Evolutionary conservation across 53 echinoderm and acorn worm species (phyloP), one percentile per base, ranked within the genome.

Genomic region (Apostichopus leukothele): DNA sequence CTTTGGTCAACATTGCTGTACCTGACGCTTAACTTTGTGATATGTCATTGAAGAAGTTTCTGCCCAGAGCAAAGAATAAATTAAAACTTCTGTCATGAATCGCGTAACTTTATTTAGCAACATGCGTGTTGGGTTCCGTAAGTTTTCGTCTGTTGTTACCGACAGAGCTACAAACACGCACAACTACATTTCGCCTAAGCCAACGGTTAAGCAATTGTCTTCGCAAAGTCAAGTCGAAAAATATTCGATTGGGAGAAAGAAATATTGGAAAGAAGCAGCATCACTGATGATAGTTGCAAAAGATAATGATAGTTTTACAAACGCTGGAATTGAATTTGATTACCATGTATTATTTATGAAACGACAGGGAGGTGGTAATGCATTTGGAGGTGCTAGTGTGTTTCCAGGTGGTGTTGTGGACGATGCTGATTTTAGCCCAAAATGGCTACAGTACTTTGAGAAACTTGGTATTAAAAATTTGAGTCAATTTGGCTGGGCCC

Each of bases 331-430:
- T 71, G 71, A 5, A 6, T 91, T 83, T 53, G 89, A 94, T 67
- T 94, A 91, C 80, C 80, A 76, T 52, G 50, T 89, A 19, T 86
- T 94, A 26, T 83, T 92, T 52, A 51, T 92, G 55, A 90, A 91
- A 74, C 60, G 92, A 60, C 79, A 63, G 52, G 83, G 83, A 68
- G 78, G 90, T 0, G 84, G 90, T 5, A 71, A 76, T 52, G 77
- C 80, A 53, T 93, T 90, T 57, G 88, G 88, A 0, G 81, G 84
- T 52, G 88, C 76, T 0, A 90, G 88, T 83, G 99, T 99, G n/a
- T 94, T 92, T 57, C 99, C 99, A 9, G 99, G 99, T 18, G 99
- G 99, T 75, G 92, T 86, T 9, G 86, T 96, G 18, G 99, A 99
- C 54, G 85, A 93, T 67, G 92, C 96, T 4, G 99, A 99, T 83